Percentiles rank a stretch among this genome's conserved stretches.
Conservation (phyloP, 2,888 invertebrate genomes). For the Drosophila niveifrons region DNA sequence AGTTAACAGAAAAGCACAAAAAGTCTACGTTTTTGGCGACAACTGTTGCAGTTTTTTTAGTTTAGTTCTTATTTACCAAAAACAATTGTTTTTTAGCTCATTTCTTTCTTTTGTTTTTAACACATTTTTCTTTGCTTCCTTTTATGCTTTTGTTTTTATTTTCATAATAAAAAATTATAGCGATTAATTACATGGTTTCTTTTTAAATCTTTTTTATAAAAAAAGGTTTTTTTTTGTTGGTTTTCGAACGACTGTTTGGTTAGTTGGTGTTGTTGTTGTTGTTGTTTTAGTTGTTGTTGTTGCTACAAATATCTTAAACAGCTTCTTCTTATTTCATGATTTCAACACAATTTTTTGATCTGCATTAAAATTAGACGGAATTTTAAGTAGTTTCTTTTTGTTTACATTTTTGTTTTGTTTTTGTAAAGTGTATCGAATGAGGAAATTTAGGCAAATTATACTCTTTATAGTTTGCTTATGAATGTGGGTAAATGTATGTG, state of each 20-base stretch:
- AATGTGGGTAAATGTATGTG: constrained; percentile 2
- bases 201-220: constrained; percentile 78
- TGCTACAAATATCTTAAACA: constrained; percentile 30
- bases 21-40: constrained; percentile 26
- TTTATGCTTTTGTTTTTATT: constrained; percentile 72
- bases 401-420: constrained; percentile 29
- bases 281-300: constrained; percentile 17
- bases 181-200: constrained; percentile 66
- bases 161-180: constrained; percentile 76
- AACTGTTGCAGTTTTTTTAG: constrained; percentile 22
- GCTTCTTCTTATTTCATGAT: constrained; percentile 30
- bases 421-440: constrained; percentile 23
- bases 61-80: constrained; percentile 28
- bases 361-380: constrained; percentile 64
- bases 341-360: constrained; percentile 45
- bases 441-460: constrained; percentile 39
- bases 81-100: constrained; percentile 25
- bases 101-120: constrained; percentile 48
- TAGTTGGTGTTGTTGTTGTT: constrained; percentile 33
- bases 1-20: constrained; percentile 51
- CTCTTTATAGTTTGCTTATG: constrained; percentile 23
- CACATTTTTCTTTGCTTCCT: constrained; percentile 54
- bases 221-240: constrained; percentile 65
- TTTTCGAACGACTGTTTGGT: constrained; percentile 74
- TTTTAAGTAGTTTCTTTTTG: constrained; percentile 56